Percentiles rank a stretch among this genome's conserved stretches.
Evolutionary conservation across 23 tunicate genomes (phyloP).

Genomic region (Trididemnum miniatum): DNA sequence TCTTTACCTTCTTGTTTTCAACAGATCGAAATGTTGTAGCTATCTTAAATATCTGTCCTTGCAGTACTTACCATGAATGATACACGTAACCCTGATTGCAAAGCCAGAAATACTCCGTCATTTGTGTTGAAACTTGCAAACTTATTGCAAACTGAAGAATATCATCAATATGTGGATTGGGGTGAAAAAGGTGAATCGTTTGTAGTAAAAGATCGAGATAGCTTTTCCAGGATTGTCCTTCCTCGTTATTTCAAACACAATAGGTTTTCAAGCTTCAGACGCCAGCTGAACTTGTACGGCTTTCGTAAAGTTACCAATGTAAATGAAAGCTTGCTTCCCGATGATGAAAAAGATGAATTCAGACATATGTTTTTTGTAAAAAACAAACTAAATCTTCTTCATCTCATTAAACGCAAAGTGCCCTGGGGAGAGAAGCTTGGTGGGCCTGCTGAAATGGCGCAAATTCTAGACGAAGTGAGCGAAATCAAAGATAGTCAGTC

Average conservation of each 20-base stretch:
- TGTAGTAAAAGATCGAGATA: constrained; percentile 64
- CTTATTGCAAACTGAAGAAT: constrained; percentile 54
- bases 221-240: constrained; percentile 71
- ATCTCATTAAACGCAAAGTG: constrained; percentile 70
- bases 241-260: constrained; percentile 95
- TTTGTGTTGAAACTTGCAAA: constrained; percentile 66
- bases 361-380: constrained; percentile 62
- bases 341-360: constrained; percentile 57
- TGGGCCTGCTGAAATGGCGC: constrained; percentile 42
- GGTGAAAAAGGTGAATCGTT: constrained; percentile 78
- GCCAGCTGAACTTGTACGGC: constrained; percentile 94
- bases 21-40: no score
- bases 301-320: constrained; percentile 75
- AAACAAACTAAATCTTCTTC: constrained; percentile 38
- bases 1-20: no score
- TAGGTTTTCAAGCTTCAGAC: constrained; percentile 89
- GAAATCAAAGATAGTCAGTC: constrained; percentile 56
- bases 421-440: background rate
- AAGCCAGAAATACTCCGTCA: no score
- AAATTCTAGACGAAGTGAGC: constrained; percentile 57
- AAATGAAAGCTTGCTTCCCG: constrained; percentile 30
- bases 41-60: no score
- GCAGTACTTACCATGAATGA: no score
- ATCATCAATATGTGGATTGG: constrained; percentile 72
- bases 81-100: no score